Evolutionary conservation across 1,140 invertebrate genomes (phyloP), one percentile per base, ranked within the genome.

Genomic region (Cyclargus thomasi): DNA sequence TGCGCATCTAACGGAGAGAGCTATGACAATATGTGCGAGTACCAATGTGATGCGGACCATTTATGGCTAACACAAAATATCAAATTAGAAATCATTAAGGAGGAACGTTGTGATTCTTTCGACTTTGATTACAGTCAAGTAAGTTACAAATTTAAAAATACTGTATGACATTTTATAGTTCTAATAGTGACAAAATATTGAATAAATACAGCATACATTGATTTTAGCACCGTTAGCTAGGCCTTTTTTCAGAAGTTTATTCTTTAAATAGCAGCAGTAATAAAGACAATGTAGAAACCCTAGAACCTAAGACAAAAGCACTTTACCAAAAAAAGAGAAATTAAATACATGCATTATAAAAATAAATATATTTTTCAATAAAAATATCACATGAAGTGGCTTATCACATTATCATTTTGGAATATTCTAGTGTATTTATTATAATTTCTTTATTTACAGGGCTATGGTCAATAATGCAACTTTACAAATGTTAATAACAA

Each of bases 1-100:
- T 91, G 91, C 67, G 89, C 81, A 5, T 83, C 84, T n/a, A 80
- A 88, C 73, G 78, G 79, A 0, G 69, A 39, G 5, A 90, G 76
- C 5, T 91, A 86, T 70, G 80, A 77, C 23, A 91, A 87, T 63
- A 18, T 23, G 2, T 91, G 91, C 71, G 81, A 86, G 65, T 86
- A 87, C 47, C 59, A 84, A 0, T 91, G 90, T 70, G 63, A 68
- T 3, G 70, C 74, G 1, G 47, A 65, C 10, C 67, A 67, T 36
- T 53, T 75, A 39, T 62, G 18, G 8, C 11, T 16, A 2, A 21
- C 20, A 16, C 20, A 67, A 0, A 57, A 57, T 7, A 20, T 36
- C 36, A 17, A 11, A 10, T 29, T 67, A 17, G 14, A 7, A 20
- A 4, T 77, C 4, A 53, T 73, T n/a, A 72, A 71, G 35, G 65